Evolutionary conservation across 2,113 vertebrate genomes (phyloP).

Genomic region (Cygnus atratus): DNA sequence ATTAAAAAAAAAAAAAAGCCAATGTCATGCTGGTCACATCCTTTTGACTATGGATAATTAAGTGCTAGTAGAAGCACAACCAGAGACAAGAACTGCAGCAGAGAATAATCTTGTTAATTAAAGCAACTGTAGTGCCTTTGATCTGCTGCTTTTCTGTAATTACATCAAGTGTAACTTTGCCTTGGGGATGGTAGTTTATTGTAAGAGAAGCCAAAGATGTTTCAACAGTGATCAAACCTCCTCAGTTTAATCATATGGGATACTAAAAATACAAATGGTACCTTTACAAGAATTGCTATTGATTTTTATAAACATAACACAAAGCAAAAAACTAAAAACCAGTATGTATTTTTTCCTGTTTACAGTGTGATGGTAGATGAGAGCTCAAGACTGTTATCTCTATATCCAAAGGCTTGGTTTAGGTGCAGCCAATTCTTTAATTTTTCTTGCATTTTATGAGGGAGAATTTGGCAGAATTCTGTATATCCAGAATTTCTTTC

Average conservation of each 20-base stretch:
- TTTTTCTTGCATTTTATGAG: neutral
- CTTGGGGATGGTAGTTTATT: neutral
- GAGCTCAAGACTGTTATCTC: neutral
- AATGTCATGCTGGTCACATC: neutral
- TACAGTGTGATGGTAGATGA: neutral
- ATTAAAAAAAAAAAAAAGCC: neutral
- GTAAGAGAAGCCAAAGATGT: neutral
- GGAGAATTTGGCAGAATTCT: neutral
- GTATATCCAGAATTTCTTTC: neutral
- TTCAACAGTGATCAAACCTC: neutral
- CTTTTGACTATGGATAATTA: neutral
- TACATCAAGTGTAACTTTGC: neutral
- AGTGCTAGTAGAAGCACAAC: neutral
- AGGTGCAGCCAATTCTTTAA: neutral
- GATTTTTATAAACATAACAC: neutral
- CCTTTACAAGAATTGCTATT: neutral
- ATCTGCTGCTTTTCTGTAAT: neutral
- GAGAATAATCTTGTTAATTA: conserved; percentile 36
- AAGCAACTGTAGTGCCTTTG: neutral
- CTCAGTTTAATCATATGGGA: neutral
- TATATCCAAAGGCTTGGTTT: neutral
- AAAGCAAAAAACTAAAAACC: neutral
- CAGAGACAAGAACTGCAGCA: neutral
- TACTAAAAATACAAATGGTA: neutral
- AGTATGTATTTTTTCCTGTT: neutral